These are phyloP conservation scores for Chloebia gouldiae DNA, from an alignment of 2,113 vertebrate species.

Conservation along the genomic window DNA sequence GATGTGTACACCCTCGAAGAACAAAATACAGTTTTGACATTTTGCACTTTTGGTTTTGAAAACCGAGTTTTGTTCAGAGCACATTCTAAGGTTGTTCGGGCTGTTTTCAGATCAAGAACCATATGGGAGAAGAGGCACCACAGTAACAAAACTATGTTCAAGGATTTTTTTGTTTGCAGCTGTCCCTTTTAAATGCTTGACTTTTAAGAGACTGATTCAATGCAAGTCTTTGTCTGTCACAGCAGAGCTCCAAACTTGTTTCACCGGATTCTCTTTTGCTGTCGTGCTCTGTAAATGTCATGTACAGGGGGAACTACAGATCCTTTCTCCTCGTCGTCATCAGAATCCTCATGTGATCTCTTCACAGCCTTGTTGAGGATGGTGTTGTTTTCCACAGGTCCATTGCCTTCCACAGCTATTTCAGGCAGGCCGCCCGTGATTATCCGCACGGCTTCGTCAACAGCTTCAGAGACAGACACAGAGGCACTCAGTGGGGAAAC, in stretches of 20 bases:
- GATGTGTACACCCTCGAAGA: slow-evolving; percentile 68
- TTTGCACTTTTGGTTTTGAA: slow-evolving; percentile 62
- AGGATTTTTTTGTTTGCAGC: slow-evolving; percentile 70
- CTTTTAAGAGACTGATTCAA: slow-evolving; percentile 67
- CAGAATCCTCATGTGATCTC: slow-evolving; percentile 94
- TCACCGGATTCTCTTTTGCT: slow-evolving; percentile 98
- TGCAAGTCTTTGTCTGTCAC: slow-evolving; percentile 42
- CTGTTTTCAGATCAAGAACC: slow-evolving; percentile 64
- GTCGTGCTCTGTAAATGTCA: slow-evolving; percentile 95
- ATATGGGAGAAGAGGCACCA: slow-evolving; percentile 76
- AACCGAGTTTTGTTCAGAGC: slow-evolving; percentile 59
- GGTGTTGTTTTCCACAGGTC: slow-evolving; percentile 89
- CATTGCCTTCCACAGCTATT: slow-evolving; percentile 87
- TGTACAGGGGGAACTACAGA: slow-evolving; percentile 93
- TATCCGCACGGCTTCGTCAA: slow-evolving; percentile 92
- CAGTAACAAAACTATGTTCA: slow-evolving; percentile 76
- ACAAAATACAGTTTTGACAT: slow-evolving; percentile 67
- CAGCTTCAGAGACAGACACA: slow-evolving; percentile 71
- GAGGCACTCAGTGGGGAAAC: background rate
- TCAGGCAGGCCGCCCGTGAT: slow-evolving; percentile 91
- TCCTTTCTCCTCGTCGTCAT: slow-evolving; percentile 97
- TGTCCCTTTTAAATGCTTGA: slow-evolving; percentile 72
- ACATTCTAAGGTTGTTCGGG: slow-evolving; percentile 63
- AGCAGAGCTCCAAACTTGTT: background rate
- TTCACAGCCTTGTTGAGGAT: slow-evolving; percentile 89